phyloP scores from a whole-genome alignment of 2,113 vertebrate species.

The Hassar affinis region DNA sequence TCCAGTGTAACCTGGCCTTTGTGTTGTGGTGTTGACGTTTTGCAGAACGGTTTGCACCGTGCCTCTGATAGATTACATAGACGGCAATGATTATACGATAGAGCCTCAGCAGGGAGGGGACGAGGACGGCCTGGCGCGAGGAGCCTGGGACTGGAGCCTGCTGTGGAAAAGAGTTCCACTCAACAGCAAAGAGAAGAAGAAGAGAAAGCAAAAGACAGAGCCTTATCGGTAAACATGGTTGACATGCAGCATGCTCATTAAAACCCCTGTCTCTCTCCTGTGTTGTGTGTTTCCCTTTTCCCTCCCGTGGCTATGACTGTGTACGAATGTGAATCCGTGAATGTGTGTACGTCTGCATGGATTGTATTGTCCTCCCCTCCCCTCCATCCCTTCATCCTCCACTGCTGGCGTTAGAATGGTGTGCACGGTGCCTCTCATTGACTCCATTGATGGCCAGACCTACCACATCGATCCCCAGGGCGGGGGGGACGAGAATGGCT shows the following conservation, averaged over 20 bases:
- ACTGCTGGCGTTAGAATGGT: conserved; percentile 78
- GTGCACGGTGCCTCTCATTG: conserved; percentile 96
- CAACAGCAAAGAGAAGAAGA: conserved; percentile 91
- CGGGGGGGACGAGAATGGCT: conserved; percentile 94
- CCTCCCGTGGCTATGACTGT: conserved; percentile 43
- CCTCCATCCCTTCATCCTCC: conserved; percentile 28
- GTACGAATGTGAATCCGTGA: conserved; percentile 43
- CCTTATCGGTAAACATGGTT: conserved; percentile 89
- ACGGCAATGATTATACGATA: conserved; percentile 97
- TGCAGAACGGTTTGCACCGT: conserved; percentile 98
- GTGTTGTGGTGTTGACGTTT: conserved; percentile 66
- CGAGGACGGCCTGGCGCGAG: conserved; percentile 95
- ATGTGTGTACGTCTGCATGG: conserved; percentile 55
- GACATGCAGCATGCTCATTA: conserved; percentile 49
- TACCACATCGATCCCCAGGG: conserved; percentile 87
- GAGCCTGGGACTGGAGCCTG: conserved; percentile 98
- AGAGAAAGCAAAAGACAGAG: conserved; percentile 88
- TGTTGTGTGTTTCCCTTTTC: conserved; percentile 63
- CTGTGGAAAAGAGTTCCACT: conserved; percentile 97
- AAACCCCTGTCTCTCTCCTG: conserved; percentile 69
- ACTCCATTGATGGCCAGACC: conserved; percentile 91
- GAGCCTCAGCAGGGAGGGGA: conserved; percentile 98
- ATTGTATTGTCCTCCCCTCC: conserved; percentile 46
- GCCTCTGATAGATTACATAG: conserved; percentile 99
- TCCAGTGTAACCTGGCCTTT: conserved; percentile 32